These are phyloP conservation scores for Vulpes lagopus DNA, from an alignment of 2,113 vertebrate genomes.

Conservation along the genomic window DNA sequence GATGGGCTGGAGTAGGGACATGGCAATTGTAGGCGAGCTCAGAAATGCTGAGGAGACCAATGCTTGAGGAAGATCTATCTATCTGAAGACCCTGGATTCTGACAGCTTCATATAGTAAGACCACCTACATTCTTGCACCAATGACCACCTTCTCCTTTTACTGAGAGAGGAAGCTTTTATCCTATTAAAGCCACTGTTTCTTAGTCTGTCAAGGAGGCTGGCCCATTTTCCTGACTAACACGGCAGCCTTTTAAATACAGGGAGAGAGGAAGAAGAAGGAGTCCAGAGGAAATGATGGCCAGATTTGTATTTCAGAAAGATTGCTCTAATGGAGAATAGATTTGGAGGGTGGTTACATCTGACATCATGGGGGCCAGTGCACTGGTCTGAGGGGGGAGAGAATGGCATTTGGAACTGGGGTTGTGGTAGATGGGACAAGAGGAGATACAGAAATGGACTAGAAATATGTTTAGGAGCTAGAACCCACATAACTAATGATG, in stretches of 20 bases:
- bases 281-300: not conserved
- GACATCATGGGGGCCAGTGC: too few species aligned
- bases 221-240: not conserved
- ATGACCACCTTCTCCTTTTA: not conserved
- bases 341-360: not conserved
- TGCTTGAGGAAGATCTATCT: not conserved
- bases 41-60: not conserved
- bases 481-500: not conserved
- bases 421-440: not conserved
- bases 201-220: not conserved
- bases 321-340: not conserved
- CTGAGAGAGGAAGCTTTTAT: not conserved
- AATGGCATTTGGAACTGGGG: not conserved
- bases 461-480: not conserved
- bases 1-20: not conserved
- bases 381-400: not conserved
- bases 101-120: not conserved
- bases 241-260: not conserved
- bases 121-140: not conserved
- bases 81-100: not conserved
- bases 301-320: not conserved
- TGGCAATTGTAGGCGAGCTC: not conserved
- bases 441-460: not conserved
- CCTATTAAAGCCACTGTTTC: not conserved
- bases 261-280: not conserved